Conservation (phyloP, 2,113 vertebrate genomes). For the Rissa tridactyla region DNA sequence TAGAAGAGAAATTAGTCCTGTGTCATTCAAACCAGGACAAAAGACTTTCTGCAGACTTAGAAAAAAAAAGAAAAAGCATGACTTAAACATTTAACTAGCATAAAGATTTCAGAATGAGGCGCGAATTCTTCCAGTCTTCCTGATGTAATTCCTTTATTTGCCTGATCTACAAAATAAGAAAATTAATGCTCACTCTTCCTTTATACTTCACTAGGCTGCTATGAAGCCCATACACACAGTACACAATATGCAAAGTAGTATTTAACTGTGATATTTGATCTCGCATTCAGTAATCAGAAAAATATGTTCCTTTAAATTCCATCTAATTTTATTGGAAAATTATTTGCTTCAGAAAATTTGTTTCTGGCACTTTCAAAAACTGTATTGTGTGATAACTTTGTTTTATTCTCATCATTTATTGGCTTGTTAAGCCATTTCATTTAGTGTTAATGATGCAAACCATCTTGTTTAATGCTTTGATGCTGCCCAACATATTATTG, state of each 20-base stretch:
- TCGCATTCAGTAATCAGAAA: neutral
- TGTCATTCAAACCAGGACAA: no score
- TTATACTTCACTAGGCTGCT: neutral
- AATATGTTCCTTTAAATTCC: neutral
- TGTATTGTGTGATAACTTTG: neutral
- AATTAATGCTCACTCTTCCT: neutral
- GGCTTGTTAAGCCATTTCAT: constrained; percentile 50
- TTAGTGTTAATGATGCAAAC: constrained; percentile 59
- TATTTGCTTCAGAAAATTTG: constrained; percentile 36
- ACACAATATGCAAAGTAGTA: neutral
- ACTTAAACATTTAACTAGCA: neutral
- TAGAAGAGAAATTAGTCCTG: no score
- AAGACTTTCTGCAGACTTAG: neutral
- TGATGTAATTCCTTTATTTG: neutral
- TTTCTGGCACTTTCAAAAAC: constrained; percentile 11
- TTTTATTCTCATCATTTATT: constrained; percentile 45
- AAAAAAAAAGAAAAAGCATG: neutral
- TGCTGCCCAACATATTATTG: constrained; percentile 28
- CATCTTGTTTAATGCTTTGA: constrained; percentile 54
- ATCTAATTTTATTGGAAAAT: constrained; percentile 32
- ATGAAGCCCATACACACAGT: neutral
- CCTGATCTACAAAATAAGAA: neutral
- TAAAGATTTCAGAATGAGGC: neutral
- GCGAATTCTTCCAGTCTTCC: neutral
- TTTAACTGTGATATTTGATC: neutral